phyloP scores from a whole-genome alignment of 1,140 invertebrate genomes.

The Drosophila malerkotliana region DNA sequence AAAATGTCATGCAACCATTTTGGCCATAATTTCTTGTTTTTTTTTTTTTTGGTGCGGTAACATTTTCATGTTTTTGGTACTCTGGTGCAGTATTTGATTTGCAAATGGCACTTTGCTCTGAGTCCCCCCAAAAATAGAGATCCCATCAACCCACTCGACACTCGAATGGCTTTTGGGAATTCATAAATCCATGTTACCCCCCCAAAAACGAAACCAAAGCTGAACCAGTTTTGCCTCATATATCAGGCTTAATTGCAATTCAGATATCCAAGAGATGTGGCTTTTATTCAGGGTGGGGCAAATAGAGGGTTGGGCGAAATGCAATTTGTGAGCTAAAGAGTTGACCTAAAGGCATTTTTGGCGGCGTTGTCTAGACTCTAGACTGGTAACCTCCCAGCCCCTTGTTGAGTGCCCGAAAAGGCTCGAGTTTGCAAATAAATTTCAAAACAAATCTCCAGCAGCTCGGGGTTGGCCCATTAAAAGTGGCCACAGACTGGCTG shows the following conservation, averaged over 20 bases:
- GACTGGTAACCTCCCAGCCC: not conserved
- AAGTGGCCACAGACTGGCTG: conserved; percentile 56
- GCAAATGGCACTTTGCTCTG: conserved; percentile 28
- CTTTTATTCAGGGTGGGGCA: not conserved
- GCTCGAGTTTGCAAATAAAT: conserved; percentile 16
- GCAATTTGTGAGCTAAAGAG: conserved; percentile 47
- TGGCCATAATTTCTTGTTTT: conserved; percentile 13
- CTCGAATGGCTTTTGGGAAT: conserved; percentile 25
- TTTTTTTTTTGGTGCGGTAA: conserved; percentile 16
- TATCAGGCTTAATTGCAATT: conserved; percentile 58
- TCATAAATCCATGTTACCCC: conserved; percentile 48
- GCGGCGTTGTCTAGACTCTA: conserved; percentile 19
- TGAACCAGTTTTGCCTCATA: conserved; percentile 45
- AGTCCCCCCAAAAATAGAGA: not conserved
- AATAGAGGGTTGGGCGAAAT: conserved; percentile 3
- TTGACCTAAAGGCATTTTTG: conserved; percentile 32
- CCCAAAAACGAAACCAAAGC: conserved; percentile 28
- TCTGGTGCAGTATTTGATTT: conserved; percentile 40
- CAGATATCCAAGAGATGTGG: conserved; percentile 3
- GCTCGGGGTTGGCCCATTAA: conserved; percentile 43
- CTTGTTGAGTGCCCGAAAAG: not conserved
- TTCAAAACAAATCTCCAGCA: conserved; percentile 21
- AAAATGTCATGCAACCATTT: conserved; percentile 23
- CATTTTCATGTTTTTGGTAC: conserved; percentile 25
- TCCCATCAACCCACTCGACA: conserved; percentile 13